Evolutionary conservation across 2,888 invertebrate genomes (phyloP).

Genomic region (Notodonta dromedarius): DNA sequence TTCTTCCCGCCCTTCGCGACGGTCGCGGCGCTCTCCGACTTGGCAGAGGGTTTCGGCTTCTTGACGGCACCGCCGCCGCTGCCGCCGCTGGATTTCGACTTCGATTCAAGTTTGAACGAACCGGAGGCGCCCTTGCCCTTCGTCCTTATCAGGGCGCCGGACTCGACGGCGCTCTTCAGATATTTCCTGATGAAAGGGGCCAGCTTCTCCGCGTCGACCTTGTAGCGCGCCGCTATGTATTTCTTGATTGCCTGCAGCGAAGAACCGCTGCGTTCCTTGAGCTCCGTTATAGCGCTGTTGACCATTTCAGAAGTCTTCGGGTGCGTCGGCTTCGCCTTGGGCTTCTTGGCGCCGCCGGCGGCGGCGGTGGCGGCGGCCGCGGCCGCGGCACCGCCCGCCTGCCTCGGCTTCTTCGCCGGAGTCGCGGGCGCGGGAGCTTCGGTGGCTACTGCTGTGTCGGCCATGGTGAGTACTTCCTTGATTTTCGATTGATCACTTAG

Average conservation of each 20-base stretch:
- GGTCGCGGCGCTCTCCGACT: conserved; percentile 31
- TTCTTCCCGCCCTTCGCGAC: conserved; percentile 42
- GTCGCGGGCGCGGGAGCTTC: conserved; percentile 52
- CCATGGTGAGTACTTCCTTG: conserved; percentile 28
- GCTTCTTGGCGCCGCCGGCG: conserved; percentile 13
- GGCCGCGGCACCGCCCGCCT: conserved; percentile 31
- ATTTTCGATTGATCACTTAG: not conserved
- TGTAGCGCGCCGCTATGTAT: too few relatives aligned
- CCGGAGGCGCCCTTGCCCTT: conserved; percentile 64
- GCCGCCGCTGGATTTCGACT: too few relatives aligned
- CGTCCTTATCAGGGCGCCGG: conserved; percentile 80
- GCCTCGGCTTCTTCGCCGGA: conserved; percentile 50
- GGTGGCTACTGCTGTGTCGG: conserved; percentile 52
- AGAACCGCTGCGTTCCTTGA: conserved; percentile 36
- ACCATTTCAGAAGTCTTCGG: conserved; percentile 76
- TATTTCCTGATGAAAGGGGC: conserved; percentile 84
- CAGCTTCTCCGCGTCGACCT: conserved; percentile 66
- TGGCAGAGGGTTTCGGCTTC: conserved; percentile 11
- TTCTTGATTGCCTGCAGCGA: too few relatives aligned
- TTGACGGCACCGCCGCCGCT: too few relatives aligned
- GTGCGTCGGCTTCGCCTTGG: conserved; percentile 48
- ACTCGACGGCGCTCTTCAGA: conserved; percentile 79
- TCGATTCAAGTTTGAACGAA: too few relatives aligned
- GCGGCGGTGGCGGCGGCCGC: conserved; percentile 33
- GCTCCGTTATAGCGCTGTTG: conserved; percentile 74